Percentiles rank a stretch among this genome's conserved stretches.
phyloP scores from a whole-genome alignment of 64 coral and sea anemone species.

The Montipora efflorescens region DNA sequence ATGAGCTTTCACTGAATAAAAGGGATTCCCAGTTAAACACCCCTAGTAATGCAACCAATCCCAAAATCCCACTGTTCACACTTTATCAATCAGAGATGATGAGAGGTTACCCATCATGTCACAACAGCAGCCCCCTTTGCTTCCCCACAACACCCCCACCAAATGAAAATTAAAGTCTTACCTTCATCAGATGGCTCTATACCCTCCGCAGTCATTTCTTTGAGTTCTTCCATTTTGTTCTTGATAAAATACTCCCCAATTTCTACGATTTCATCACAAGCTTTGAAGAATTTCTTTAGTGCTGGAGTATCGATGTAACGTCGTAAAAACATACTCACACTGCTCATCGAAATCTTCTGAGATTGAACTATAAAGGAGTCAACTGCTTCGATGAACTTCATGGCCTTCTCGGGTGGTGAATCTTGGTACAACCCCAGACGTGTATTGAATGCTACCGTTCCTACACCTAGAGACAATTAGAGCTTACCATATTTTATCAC shows the following conservation, averaged over 20 bases:
- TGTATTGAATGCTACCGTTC: conserved; percentile 37
- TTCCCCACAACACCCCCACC: no score
- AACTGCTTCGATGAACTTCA: conserved; percentile 24
- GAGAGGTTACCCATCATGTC: no score
- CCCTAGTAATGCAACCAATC: no score
- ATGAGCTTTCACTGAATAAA: no score
- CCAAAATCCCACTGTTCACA: no score
- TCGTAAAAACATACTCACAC: not conserved
- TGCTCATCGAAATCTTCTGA: not conserved
- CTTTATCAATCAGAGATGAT: no score
- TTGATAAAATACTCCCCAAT: conserved; percentile 23
- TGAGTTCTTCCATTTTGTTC: conserved; percentile 49
- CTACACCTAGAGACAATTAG: conserved; percentile 5
- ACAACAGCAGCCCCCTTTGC: no score
- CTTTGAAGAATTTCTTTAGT: not conserved
- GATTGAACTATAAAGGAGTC: not conserved
- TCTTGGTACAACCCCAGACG: conserved; percentile 60
- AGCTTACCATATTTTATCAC: no score
- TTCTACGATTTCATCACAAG: not conserved
- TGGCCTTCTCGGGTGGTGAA: conserved; percentile 21
- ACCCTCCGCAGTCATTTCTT: not conserved
- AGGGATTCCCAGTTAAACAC: no score
- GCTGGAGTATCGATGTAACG: conserved; percentile 39
- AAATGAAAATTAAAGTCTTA: not conserved
- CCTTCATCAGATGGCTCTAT: not conserved